Base-by-base conservation (phyloP, 2,888 invertebrate species). In the Caradrina kadenii region DNA sequence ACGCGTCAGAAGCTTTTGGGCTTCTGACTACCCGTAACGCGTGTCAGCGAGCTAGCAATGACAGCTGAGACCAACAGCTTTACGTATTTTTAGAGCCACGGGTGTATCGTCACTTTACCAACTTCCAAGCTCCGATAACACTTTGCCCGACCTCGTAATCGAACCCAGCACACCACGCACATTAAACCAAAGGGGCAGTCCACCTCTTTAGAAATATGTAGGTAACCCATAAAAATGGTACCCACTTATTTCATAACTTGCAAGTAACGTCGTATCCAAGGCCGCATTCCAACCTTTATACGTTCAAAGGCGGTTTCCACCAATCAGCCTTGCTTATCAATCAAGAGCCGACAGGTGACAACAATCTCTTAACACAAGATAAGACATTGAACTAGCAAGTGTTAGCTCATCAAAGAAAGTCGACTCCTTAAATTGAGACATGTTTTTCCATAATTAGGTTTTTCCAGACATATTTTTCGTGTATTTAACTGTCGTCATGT, bases 281-380 rank as follows among this genome's bases (percentile, higher is more conserved):
- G 92, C 73, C 85, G 42, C 63, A 74, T 84, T 73, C 75, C 80
- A 85, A 88, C 90, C 91, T 90, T 89, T 88, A 69, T 79, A 65
- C 73, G 66, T 75, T 78, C 86, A 87, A 86, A 87, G 87, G 85
- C 82, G 91, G 91, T 88, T 93, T 93, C 93, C 93, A 92, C 84
- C 84, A 81, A 84, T 78, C 87, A 87, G 81, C 92, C 91, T 91
- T 88, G 85, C 79, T 80, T 88, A 95, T 95, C 94, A 93, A 94
- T 95, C 95, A 93, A 79, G 53, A 73, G 81, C 67, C 79, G 93
- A 91, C 93, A 91, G 80, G 84, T 84, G 89, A 90, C 90, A 88
- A 79, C 75, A 86, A 83, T 81, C 82, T 88, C 82, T 86, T 85
- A 81, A 39, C 91, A 90, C 87, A 91, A 88, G 94, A 94, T 93